Base-by-base conservation (phyloP, 2,888 invertebrate species). In the Griposia aprilina region DNA sequence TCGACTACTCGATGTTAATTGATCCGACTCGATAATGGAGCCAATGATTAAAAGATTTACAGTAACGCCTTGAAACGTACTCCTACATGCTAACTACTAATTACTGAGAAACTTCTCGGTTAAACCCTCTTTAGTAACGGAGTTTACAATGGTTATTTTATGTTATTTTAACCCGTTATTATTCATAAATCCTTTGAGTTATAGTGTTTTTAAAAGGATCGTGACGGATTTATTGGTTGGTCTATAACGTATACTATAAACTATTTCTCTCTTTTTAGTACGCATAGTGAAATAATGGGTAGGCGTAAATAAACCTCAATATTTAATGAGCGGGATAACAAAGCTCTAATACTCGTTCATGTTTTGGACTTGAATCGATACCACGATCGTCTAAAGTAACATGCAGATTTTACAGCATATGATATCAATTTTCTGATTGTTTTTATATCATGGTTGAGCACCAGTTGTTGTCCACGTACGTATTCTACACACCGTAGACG, bases 41-140 rank as follows among this genome's bases (percentile, higher is more conserved):
- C 82, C 74, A 79, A 83, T 80, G 82, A 86, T 88, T 84, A 88
- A 71, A 83, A 80, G 81, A 88, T 84, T 81, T 76, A 86, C 80
- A 77, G 71, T 79, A 76, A 80, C 77, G 84, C 76, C 82, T 81
- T 84, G 62, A 78, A 78, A 83, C 50, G 13, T 69, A 81, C 66
- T 78, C 73, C 76, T 68, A 76, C 74, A 65, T 63, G 36, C 66
- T 73, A 74, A 80, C 78, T 71, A 55, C 30, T 81, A 59, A 87
- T 85, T 82, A 81, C 57, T 68, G 45, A 74, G 68, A 70, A 80
- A 76, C 30, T 71, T 69, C 72, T 75, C 50, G 26, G 59, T 65
- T 77, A 76, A 78, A 74, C 30, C 78, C 55, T 70, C 26, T 74
- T 71, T 60, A 81, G 48, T 74, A 76, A 70, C 65, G 57, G 66